phyloP scores from a whole-genome alignment of 2,113 vertebrate species.

The Stigmatopora nigra region DNA sequence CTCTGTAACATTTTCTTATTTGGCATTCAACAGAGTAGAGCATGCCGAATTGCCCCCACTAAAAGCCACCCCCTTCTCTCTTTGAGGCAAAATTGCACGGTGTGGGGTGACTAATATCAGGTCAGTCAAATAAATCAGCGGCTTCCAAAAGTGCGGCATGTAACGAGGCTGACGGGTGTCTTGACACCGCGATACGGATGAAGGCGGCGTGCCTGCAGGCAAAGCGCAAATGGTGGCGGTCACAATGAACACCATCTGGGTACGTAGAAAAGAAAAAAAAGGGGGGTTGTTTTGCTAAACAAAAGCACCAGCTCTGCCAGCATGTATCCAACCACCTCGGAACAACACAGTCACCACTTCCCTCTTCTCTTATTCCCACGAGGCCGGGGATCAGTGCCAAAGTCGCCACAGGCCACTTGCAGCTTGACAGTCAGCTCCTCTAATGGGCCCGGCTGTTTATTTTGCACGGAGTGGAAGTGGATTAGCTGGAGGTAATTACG shows the following conservation, averaged over 20 bases:
- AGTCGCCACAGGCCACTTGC: constrained; percentile 75
- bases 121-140: constrained; percentile 35
- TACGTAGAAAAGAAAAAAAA: constrained; percentile 65
- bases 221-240: constrained; percentile 38
- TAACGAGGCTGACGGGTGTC: constrained; percentile 22
- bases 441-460: constrained; percentile 79
- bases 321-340: constrained; percentile 44
- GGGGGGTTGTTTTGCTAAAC: constrained; percentile 41
- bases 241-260: constrained; percentile 75
- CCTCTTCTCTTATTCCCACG: constrained; percentile 52
- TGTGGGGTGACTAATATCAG: background rate
- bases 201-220: constrained; percentile 19
- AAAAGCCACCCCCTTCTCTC: background rate
- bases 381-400: constrained; percentile 64
- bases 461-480: constrained; percentile 74
- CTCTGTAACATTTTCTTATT: no score
- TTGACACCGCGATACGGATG: constrained; percentile 33
- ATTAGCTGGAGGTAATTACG: constrained; percentile 81
- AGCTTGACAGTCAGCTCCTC: constrained; percentile 75
- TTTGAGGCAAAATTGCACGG: background rate
- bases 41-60: background rate
- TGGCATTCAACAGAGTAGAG: no score
- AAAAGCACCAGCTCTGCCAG: constrained; percentile 68
- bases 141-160: constrained; percentile 19
- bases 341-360: constrained; percentile 36